Base-by-base conservation (phyloP, 2,797 vertebrate species). In the Trachops cirrhosus region DNA sequence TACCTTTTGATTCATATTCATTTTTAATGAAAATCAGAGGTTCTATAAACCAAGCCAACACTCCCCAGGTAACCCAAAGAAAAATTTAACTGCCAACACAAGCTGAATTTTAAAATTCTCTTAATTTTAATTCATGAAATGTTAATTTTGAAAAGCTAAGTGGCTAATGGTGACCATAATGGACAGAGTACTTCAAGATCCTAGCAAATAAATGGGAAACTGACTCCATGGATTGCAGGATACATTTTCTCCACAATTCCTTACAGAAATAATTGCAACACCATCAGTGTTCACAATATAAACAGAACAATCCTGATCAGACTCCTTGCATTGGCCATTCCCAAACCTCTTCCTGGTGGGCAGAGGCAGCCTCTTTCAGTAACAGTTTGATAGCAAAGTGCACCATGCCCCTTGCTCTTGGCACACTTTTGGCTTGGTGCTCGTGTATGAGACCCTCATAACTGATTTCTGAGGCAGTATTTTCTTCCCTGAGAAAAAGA, bases 331-430 rank as follows among this genome's bases (percentile, higher is more conserved):
- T 9, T 54, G 9, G 22, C 52, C 24, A 21, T 34, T 8, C 5
- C 19, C 15, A n/a, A 4, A 1, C 7, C 10, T 14, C 11, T 34
- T 74, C 8, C 14, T 14, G 9, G 39, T 21, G 4, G 12, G 3
- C 29, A 89, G 90, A 84, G 26, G 29, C 12, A 32, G 6, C 19
- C 39, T 54, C n/a, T n/a, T 32, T 37, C 6, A 16, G 6, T 0
- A 26, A 19, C 22, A 19, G 8, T 37, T 15, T 9, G 22, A 57
- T 32, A 37, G 7, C 34, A 71, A 70, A 59, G 1, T 34, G 32
- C 2, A 15, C 37, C 71, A 50, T 68, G 21, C 78, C 29, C n/a
- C 29, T 50, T 19, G 22, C 16, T 26, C 4, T 0, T 34, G 10
- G 39, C 21, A 37, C 2, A 39, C 8, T 22, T 39, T 16, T 78